Base-by-base conservation (phyloP, 2,113 vertebrate species). In the Apus apus region DNA sequence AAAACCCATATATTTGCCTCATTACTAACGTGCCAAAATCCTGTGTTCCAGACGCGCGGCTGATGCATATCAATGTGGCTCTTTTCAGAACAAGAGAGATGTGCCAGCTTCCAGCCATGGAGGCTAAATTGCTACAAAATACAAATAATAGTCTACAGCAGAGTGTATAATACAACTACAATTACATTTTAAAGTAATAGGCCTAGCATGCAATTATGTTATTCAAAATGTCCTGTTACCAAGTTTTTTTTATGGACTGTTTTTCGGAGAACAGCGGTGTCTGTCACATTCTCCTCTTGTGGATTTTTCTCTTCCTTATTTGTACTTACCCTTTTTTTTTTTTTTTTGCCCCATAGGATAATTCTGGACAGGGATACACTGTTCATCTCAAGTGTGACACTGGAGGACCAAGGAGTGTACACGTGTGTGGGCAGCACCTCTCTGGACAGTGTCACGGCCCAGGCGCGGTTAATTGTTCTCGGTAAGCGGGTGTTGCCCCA, bases 391-490 rank as follows among this genome's bases (percentile, higher is more conserved):
- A 99, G 98, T 2, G 98, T 99, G 46, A 98, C 97, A 26, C 96
- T 97, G 93, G 93, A 97, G 54, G 99, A 99, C 78, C 97, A 98
- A 91, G 99, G 99, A 1, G 45, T 97, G 29, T 99, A 99, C 93
- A 97, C 85, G 0, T 99, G 99, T 62, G 92, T 98, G 80, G 99
- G 97, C 9, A 98, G 93, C 38, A 99, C 98, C 5, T 97, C 98
- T 4, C 97, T 99, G 67, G 99, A 99, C 77, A 81, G 94, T 0
- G 96, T 97, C 25, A 34, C 64, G 2, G 98, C 98, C 2, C 89
- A 94, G 8, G 98, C 98, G 0, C 94, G 83, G 60, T 98, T 99
- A 11, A 97, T 98, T 15, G 98, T 99, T 36, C 97, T 99, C 22
- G 98, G 99, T 99, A 97, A 98, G 99, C 17, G 8, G 1, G 25